Percentiles rank a stretch among this genome's conserved stretches.
Conservation (phyloP, 2,113 vertebrate species). For the Myxocyprinus asiaticus region DNA sequence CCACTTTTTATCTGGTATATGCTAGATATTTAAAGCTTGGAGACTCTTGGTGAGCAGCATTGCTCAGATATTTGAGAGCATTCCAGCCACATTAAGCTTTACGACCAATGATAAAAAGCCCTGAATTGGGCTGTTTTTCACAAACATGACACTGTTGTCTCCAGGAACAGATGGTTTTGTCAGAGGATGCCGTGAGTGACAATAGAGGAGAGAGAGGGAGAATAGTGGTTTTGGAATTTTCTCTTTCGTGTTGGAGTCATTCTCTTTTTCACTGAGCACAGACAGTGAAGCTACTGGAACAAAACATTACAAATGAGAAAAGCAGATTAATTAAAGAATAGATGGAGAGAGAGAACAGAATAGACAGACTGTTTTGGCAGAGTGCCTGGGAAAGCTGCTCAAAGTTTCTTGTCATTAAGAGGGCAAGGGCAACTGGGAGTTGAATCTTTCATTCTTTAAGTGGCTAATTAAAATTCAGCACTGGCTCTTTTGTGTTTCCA, state of each 20-base stretch:
- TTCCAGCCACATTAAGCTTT: constrained; percentile 64
- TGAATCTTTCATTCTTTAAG: constrained; percentile 67
- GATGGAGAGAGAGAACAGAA: constrained; percentile 37
- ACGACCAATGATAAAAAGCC: constrained; percentile 55
- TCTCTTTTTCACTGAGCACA: constrained; percentile 40
- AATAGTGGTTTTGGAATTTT: constrained; percentile 28
- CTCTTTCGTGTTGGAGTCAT: constrained; percentile 58
- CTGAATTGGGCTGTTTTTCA: constrained; percentile 63
- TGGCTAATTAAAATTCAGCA: constrained; percentile 75
- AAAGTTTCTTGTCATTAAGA: constrained; percentile 60
- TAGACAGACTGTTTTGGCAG: constrained; percentile 64
- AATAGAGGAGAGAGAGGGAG: constrained; percentile 37
- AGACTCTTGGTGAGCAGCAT: constrained; percentile 45
- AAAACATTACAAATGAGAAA: constrained; percentile 58
- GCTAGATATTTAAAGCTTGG: constrained; percentile 37
- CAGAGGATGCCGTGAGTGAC: constrained; percentile 59
- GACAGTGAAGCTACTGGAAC: constrained; percentile 41
- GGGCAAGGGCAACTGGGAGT: constrained; percentile 58
- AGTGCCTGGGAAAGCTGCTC: constrained; percentile 59
- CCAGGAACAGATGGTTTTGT: constrained; percentile 64
- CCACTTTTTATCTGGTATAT: background rate
- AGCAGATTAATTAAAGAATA: constrained; percentile 69
- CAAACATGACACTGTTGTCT: constrained; percentile 69
- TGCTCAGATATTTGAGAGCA: constrained; percentile 46
- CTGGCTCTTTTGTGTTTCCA: constrained; percentile 60